Evolutionary conservation across 2,113 vertebrate genomes (phyloP).

Genomic region (Chamaea fasciata): DNA sequence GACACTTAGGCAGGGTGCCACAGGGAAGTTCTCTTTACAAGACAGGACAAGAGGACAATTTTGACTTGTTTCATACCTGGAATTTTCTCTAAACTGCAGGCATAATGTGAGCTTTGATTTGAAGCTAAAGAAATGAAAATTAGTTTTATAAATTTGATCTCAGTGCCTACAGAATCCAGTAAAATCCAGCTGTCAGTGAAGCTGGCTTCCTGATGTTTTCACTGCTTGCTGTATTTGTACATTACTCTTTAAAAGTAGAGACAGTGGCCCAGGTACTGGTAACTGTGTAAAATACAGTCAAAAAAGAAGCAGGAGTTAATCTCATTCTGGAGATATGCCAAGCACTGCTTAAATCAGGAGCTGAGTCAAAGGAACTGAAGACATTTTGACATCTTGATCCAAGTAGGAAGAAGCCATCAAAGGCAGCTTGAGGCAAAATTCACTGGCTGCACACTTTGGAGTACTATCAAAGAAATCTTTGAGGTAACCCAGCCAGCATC

Average conservation of each 20-base stretch:
- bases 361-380: slow-evolving; percentile 45
- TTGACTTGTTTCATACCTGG: not conserved
- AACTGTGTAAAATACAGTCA: not conserved
- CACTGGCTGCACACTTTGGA: slow-evolving; percentile 38
- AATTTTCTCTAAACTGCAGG: not conserved
- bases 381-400: slow-evolving; percentile 65
- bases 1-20: not conserved
- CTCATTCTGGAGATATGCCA: slow-evolving; percentile 30
- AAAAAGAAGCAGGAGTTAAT: slow-evolving; percentile 29
- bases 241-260: not conserved
- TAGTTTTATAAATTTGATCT: not conserved
- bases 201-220: not conserved
- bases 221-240: not conserved
- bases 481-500: slow-evolving; percentile 32
- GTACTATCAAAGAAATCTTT: slow-evolving; percentile 53
- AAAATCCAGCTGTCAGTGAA: not conserved
- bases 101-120: not conserved
- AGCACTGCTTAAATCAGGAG: slow-evolving; percentile 16
- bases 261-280: not conserved
- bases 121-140: not conserved
- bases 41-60: not conserved
- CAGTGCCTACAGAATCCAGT: not conserved
- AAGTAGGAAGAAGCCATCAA: slow-evolving; percentile 61
- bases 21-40: not conserved
- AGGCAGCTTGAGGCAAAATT: slow-evolving; percentile 47